Base-by-base conservation (phyloP, 53 echinoderm and acorn worm genomes). In the Holothuria scabra region DNA sequence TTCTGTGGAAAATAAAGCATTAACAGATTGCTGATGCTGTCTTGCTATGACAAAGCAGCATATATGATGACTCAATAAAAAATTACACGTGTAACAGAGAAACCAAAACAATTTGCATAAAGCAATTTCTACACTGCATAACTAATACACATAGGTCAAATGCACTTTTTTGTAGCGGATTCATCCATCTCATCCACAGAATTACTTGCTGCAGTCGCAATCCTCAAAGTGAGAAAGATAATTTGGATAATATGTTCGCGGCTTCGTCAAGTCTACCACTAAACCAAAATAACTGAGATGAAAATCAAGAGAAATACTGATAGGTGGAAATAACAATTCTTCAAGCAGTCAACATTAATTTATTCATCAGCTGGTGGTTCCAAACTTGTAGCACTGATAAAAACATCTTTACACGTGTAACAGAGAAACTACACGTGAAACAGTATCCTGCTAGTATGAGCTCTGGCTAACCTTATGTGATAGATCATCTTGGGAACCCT, bases 41-140 rank as follows among this genome's bases (percentile, higher is more conserved):
- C 35, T 68, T 34, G 32, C 69, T 8, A 29, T 32, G 69, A 68
- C 69, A 32, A 37, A 28, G 69, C 69, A 68, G 69, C 32, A 32
- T 68, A 68, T 68, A 68, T 68, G 69, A 68, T 31, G 69, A 68
- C 69, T 68, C 69, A 68, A 37, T 37, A 68, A 34, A 68, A 68
- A 32, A 28, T 68, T 34, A 68, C 69, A 68, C 69, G 69, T 34
- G 69, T 68, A 68, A 4, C 63, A 29, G 63, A 63, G 63, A 63
- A 63, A 63, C 63, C 63, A 63, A 63, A 63, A 63, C 29, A 29
- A 63, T 8, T 63, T 63, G 6, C 63, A 63, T 63, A 8, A 63
- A 24, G 29, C n/a, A 63, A 63, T 26, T 63, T 63, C 63, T 63
- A 63, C 63, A 63, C n/a, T 63, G 63, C 63, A 24, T 63, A 29